Base-by-base conservation (phyloP, 2,888 invertebrate species). In the Lottia gigantea region DNA sequence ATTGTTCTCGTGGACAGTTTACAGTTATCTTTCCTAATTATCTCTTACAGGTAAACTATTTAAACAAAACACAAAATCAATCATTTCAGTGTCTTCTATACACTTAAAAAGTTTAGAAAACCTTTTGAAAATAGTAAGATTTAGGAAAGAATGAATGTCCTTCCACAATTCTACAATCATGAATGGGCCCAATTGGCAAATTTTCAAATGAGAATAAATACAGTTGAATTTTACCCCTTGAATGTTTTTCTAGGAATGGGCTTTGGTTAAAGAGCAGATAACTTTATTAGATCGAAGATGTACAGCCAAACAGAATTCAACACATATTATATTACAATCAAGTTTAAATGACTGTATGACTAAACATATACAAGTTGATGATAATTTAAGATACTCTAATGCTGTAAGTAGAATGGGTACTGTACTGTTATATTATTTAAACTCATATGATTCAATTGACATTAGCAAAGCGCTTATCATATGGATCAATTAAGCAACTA, bases 311-410 rank as follows among this genome's bases (percentile, higher is more conserved):
- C 74, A 80, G 45, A 88, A 88, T 75, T 71, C 70, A 15, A 86
- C 86, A 14, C 88, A 88, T 71, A 81, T 83, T 62, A 80, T 85
- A 68, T 78, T 88, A 12, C 74, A 78, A 62, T 81, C 86, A 8
- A 73, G 75, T 6, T 79, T 83, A 23, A 75, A 81, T 6, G 77
- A 78, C 1, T 89, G 89, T 78, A 83, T 83, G 46, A 86, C 85
- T 7, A 74, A 77, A 46, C 76, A 75, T 15, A 73, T 76, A 2
- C 67, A 77, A n/a, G 78, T 76, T 45, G 76, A 81, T 66, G 83
- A 82, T 19, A 68, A 74, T 15, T 77, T 78, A 61, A 76, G 78
- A 25, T 84, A 82, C 69, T 76, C 81, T 25, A 88, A 87, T 75
- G 76, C 80, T 67, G 88, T 87, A 78, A 80, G 84, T 82, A 7